Evolutionary conservation across 1,140 invertebrate genomes (phyloP).

Genomic region (Maniola jurtina): DNA sequence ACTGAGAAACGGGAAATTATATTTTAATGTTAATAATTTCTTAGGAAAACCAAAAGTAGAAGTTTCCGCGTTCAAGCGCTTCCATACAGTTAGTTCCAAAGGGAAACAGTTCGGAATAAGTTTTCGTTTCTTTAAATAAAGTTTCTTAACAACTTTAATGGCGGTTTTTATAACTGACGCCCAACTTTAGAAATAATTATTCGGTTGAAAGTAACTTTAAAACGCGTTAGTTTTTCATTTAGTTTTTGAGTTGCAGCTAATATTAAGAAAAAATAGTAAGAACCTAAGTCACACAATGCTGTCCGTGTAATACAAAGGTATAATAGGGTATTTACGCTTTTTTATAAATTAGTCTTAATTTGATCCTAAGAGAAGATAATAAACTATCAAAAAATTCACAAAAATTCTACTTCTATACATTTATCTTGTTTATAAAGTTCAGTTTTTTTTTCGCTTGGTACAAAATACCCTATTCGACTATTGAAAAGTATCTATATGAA

Average conservation of each 20-base stretch:
- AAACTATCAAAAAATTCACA: no score
- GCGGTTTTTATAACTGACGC: not conserved
- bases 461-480: no score
- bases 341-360: no score
- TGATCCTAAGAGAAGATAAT: no score
- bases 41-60: not conserved
- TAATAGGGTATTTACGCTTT: no score
- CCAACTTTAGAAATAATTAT: conserved; percentile 1
- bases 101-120: not conserved
- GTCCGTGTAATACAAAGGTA: no score
- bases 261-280: not conserved
- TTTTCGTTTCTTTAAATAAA: conserved; percentile 3
- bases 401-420: no score
- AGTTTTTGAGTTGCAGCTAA: not conserved
- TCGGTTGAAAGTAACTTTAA: not conserved
- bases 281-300: no score
- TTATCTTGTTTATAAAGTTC: no score
- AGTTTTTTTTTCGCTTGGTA: no score
- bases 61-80: not conserved
- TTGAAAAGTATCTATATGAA: no score
- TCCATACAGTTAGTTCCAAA: not conserved
- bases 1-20: not conserved
- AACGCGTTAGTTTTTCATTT: not conserved
- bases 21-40: not conserved
- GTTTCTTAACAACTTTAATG: not conserved